Conservation (phyloP, 2,888 invertebrate species). For the Cheilosia urbana region DNA sequence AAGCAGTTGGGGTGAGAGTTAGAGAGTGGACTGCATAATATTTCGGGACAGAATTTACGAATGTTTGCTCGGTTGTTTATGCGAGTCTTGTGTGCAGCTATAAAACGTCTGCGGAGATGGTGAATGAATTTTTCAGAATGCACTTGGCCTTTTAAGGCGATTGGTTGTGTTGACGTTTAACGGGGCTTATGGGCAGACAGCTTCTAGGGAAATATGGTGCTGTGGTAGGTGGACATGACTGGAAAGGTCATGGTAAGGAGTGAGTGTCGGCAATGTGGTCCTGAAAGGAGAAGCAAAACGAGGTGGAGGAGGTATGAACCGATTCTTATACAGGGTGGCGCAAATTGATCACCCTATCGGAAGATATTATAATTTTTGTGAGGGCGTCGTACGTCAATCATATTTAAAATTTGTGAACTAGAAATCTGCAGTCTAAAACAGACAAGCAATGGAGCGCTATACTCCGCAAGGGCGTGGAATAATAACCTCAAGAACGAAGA, state of each 20-base stretch:
- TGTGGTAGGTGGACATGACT: not conserved
- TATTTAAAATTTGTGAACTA: too few species aligned
- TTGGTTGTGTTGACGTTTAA: not conserved
- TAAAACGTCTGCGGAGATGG: conserved; percentile 46
- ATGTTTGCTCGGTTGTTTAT: conserved; percentile 38
- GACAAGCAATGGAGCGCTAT: too few species aligned
- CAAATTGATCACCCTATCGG: too few species aligned
- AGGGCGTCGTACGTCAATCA: too few species aligned
- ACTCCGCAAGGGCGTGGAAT: too few species aligned
- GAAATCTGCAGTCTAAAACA: too few species aligned
- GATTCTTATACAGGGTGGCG: too few species aligned
- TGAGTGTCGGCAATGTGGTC: too few species aligned
- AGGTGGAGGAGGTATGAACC: too few species aligned
- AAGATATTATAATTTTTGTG: too few species aligned
- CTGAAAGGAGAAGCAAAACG: too few species aligned
- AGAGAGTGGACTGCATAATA: conserved; percentile 34
- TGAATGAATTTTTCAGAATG: conserved; percentile 45
- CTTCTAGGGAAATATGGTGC: not conserved
- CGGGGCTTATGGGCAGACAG: not conserved
- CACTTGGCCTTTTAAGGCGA: conserved; percentile 23
- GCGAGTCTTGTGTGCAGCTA: conserved; percentile 21
- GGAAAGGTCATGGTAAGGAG: not conserved
- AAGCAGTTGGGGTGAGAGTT: not conserved
- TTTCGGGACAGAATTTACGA: conserved; percentile 21
- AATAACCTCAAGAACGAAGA: too few species aligned